phyloP scores from a whole-genome alignment of 1,140 invertebrate species.

The Homalodisca vitripennis region DNA sequence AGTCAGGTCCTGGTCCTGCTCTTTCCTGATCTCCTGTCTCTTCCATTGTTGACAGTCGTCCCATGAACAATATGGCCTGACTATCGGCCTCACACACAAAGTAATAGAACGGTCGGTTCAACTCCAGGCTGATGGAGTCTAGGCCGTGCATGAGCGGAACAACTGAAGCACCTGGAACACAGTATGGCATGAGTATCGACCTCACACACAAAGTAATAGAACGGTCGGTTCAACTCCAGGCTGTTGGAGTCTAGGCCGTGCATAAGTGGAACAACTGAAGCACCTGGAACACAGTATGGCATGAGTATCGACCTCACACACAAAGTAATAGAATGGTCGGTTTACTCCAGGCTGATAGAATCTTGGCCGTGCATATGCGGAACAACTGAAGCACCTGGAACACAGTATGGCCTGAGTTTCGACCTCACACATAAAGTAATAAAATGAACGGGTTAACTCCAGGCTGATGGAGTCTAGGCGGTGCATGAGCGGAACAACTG shows the following conservation, averaged over 20 bases:
- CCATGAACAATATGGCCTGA: constrained; percentile 64
- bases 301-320: too few species aligned
- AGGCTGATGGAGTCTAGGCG: constrained; percentile 37
- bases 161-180: constrained; percentile 48
- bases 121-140: constrained; percentile 20
- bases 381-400: constrained; percentile 51
- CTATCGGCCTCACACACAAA: constrained; percentile 61
- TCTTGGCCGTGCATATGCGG: constrained; percentile 56
- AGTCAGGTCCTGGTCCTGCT: not conserved
- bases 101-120: constrained; percentile 69
- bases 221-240: too few species aligned
- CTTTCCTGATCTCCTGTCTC: not conserved
- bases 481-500: constrained; percentile 60
- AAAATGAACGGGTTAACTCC: constrained; percentile 61
- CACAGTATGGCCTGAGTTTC: constrained; percentile 57
- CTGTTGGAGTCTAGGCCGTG: constrained; percentile 47
- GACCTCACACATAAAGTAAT: constrained; percentile 68
- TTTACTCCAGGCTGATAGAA: too few species aligned
- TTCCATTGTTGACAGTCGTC: constrained; percentile 57
- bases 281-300: constrained; percentile 47
- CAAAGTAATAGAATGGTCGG: too few species aligned
- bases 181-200: too few species aligned
- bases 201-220: too few species aligned
- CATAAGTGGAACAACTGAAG: constrained; percentile 58
- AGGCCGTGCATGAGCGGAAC: constrained; percentile 58